Evolutionary conservation across 2,113 vertebrate species (phyloP).

Genomic region (Oceanites oceanicus): DNA sequence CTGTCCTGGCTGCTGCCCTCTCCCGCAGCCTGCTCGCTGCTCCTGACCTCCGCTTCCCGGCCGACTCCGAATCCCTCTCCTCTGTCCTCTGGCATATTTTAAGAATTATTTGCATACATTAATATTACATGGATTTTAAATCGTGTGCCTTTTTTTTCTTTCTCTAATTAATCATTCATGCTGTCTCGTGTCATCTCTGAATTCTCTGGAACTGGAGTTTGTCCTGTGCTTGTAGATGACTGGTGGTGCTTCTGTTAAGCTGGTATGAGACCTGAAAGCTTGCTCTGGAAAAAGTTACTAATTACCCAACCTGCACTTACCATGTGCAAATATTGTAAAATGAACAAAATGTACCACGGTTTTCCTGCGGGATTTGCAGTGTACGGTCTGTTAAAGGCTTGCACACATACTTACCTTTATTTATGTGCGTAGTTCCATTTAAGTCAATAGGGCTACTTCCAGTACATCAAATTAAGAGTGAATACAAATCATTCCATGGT

Average conservation of each 20-base stretch:
- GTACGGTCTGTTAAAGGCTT: background rate
- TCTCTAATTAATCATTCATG: background rate
- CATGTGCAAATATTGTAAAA: background rate
- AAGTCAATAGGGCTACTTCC: background rate
- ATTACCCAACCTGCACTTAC: background rate
- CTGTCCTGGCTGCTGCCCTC: rapidly evolving
- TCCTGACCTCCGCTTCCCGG: background rate
- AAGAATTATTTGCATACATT: background rate
- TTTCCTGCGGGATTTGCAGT: background rate
- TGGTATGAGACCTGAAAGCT: background rate
- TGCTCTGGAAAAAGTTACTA: background rate
- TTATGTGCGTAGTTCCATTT: background rate
- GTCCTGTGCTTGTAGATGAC: background rate
- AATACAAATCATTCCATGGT: background rate
- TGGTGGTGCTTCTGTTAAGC: rapidly evolving
- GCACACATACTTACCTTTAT: background rate
- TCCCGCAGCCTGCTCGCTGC: background rate
- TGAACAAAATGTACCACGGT: background rate
- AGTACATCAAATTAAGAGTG: background rate
- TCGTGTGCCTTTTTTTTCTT: background rate
- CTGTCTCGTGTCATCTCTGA: background rate
- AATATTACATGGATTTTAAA: background rate
- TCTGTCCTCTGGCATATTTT: background rate
- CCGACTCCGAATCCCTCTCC: rapidly evolving
- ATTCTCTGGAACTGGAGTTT: background rate